Evolutionary conservation across 2,113 vertebrate genomes (phyloP).

Genomic region (Taurulus bubalis): DNA sequence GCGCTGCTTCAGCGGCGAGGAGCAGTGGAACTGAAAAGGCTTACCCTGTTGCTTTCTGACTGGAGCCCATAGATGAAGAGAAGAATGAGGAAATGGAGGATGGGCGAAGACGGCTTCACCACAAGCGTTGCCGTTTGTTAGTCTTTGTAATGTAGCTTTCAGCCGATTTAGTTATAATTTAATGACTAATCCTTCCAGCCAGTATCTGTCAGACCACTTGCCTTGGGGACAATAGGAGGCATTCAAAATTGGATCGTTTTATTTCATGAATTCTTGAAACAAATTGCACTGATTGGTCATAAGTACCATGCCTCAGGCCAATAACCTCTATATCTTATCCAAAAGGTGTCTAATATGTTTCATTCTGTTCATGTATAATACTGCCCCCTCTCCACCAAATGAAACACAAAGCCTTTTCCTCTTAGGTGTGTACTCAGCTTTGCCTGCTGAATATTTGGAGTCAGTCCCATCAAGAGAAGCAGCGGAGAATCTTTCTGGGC

Average conservation of each 20-base stretch:
- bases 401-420: constrained; percentile 42
- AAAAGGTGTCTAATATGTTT: constrained; percentile 42
- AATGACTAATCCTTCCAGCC: constrained; percentile 60
- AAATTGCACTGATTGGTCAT: constrained; percentile 62
- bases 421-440: constrained; percentile 53
- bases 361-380: constrained; percentile 41
- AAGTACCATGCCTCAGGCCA: constrained; percentile 53
- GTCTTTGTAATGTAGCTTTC: constrained; percentile 52
- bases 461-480: constrained; percentile 50
- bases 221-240: constrained; percentile 54
- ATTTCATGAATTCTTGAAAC: constrained; percentile 66
- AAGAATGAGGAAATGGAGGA: constrained; percentile 34
- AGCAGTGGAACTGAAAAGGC: constrained; percentile 67
- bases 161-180: constrained; percentile 59
- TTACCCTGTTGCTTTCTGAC: constrained; percentile 71
- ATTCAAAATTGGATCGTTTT: constrained; percentile 69
- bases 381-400: constrained; percentile 34
- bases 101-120: constrained; percentile 46
- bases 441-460: constrained; percentile 64
- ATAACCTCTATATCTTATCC: constrained; percentile 50
- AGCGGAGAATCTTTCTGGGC: constrained; percentile 62
- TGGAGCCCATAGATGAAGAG: constrained; percentile 56
- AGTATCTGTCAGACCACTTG: constrained; percentile 51
- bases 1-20: constrained; percentile 64
- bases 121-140: constrained; percentile 66